Base-by-base conservation (phyloP, 2,113 vertebrate genomes). In the Emberiza fucata region DNA sequence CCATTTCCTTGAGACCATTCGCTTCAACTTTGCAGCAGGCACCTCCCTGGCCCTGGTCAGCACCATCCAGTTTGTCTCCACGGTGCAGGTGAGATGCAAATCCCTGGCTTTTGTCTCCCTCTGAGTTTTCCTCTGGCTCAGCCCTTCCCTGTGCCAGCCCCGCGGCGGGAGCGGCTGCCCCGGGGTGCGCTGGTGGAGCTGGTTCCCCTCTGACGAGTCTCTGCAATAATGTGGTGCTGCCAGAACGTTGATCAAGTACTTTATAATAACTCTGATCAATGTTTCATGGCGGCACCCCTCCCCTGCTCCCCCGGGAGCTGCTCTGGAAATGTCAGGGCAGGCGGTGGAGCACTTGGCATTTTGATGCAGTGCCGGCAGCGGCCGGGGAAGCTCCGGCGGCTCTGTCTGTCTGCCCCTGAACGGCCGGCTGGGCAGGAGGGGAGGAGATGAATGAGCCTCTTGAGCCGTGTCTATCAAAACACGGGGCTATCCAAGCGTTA, bases 21-120 rank as follows among this genome's bases (percentile, higher is more conserved):
- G 98, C 92, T 98, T 99, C 97, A 99, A 99, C 98, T 99, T 99
- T 39, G 13, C 97, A 16, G 87, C 89, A 0, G 98, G 98, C 91
- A 97, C 97, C 45, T 97, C 98, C 12, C 97, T 99, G 84, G 99
- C 99, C 15, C 98, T 99, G 3, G 99, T 99, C 98, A 99, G 99
- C 98, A 99, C 99, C 76, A 98, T 99, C 98, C 99, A 99, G 98
- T 99, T 99, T 9, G 99, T 99, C 85, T 98, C 99, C 21, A 98
- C 99, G 0, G 86, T 99, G 91, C 99, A 99, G 99, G 99, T 99
- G 95, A 95, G 94, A 2, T 39, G 39, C 31, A 27, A 33, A 20
- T 18, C 25, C 47, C 39, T 3, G 6, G 68, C 29, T 72, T 71
- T 25, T 50, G 18, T 63, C n/a, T 61, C 22, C 15, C 5, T 23